Conservation (phyloP, 2,797 vertebrate species). For the Leptatherina wallacei region DNA sequence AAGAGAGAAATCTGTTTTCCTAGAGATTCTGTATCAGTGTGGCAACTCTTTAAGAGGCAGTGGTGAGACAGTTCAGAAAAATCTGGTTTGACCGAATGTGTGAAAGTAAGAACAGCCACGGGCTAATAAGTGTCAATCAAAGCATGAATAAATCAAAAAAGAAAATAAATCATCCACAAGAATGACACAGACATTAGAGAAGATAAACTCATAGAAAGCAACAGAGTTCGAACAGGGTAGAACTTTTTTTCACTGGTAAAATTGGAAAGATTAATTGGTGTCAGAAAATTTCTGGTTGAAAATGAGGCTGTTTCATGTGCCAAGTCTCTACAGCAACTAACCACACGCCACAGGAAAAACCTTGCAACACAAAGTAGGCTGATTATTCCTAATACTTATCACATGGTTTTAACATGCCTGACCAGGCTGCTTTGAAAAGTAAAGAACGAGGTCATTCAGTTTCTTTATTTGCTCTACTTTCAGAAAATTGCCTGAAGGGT, state of each 20-base stretch:
- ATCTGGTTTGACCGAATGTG: no score
- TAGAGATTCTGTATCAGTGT: neutral
- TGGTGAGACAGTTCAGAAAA: no score
- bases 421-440: neutral
- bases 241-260: neutral
- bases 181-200: neutral
- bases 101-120: no score
- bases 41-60: no score
- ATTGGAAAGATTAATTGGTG: neutral
- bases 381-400: slow-evolving; percentile 41
- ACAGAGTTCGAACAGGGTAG: no score
- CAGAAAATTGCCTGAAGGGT: neutral
- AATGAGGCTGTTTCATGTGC: slow-evolving; percentile 7
- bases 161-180: neutral
- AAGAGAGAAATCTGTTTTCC: slow-evolving; percentile 1
- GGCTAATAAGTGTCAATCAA: no score
- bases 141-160: no score
- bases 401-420: slow-evolving; percentile 39
- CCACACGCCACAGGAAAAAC: slow-evolving; percentile 4
- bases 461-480: neutral
- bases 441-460: slow-evolving; percentile 8
- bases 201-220: neutral
- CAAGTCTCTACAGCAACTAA: neutral
- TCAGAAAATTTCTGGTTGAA: neutral
- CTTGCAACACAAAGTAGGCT: slow-evolving; percentile 12